Evolutionary conservation across 2,113 vertebrate genomes (phyloP).

Genomic region (Morone chrysops): DNA sequence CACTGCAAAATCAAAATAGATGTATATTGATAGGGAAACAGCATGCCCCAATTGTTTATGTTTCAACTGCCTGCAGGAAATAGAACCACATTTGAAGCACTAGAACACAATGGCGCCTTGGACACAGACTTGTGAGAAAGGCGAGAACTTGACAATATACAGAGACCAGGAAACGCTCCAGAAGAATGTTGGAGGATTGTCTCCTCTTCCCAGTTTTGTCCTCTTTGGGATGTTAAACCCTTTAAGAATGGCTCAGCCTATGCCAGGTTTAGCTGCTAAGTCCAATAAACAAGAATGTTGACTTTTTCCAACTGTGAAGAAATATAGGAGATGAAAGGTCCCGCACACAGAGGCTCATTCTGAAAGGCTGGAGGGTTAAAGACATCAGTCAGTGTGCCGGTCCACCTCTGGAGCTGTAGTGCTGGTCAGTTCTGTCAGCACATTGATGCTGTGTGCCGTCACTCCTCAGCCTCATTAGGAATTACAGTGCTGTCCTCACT

Average conservation of each 20-base stretch:
- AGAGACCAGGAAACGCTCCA: conserved; percentile 38
- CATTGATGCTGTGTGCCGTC: conserved; percentile 53
- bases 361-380: conserved; percentile 24
- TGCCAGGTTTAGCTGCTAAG: conserved; percentile 31
- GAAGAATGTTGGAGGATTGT: conserved; percentile 42
- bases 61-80: conserved; percentile 56
- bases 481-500: conserved; percentile 63
- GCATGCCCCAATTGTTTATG: conserved; percentile 42
- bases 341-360: conserved; percentile 17
- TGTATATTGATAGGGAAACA: conserved; percentile 22
- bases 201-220: conserved; percentile 42
- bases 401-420: conserved; percentile 39
- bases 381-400: conserved; percentile 52
- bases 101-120: conserved; percentile 49
- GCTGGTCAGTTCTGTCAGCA: conserved; percentile 62
- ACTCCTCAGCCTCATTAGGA: conserved; percentile 65
- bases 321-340: conserved; percentile 21
- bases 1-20: conserved; percentile 6
- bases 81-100: conserved; percentile 50
- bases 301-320: conserved; percentile 45
- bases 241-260: conserved; percentile 12
- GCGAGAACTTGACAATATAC: conserved; percentile 21
- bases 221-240: conserved; percentile 22
- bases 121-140: conserved; percentile 47
- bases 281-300: conserved; percentile 55